Conservation (phyloP, 2,888 invertebrate genomes). For the Drosophila tripunctata region DNA sequence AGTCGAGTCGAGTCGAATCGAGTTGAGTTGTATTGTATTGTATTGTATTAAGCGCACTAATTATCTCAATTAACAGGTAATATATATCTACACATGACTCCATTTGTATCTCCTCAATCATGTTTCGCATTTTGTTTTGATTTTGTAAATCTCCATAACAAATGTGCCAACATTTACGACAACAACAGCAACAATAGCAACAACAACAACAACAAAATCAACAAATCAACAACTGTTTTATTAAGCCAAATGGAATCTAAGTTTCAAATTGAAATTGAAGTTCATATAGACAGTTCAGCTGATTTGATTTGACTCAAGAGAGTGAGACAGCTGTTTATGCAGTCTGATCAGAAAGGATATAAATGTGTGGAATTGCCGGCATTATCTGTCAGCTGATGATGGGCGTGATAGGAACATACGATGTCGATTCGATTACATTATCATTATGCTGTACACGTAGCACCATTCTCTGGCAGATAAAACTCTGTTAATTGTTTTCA, state of each 20-base stretch:
- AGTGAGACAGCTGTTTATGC: slow-evolving; percentile 22
- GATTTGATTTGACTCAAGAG: background rate
- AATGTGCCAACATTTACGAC: slow-evolving; percentile 9
- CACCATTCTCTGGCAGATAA: slow-evolving; percentile 38
- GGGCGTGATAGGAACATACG: slow-evolving; percentile 12
- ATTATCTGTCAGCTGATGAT: slow-evolving; percentile 44
- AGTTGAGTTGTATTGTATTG: slow-evolving; percentile 3
- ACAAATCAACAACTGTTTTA: background rate
- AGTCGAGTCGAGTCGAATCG: background rate
- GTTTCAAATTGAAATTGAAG: slow-evolving; percentile 17
- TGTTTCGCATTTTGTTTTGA: slow-evolving; percentile 32
- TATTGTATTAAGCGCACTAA: slow-evolving; percentile 52
- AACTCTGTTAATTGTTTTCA: slow-evolving; percentile 70
- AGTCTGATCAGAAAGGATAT: slow-evolving; percentile 34
- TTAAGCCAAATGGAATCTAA: background rate
- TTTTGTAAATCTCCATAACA: slow-evolving; percentile 29
- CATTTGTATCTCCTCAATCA: slow-evolving; percentile 36
- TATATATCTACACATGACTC: slow-evolving; percentile 35
- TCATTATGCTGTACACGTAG: slow-evolving; percentile 62
- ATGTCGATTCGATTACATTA: background rate
- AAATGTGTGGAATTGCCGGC: slow-evolving; percentile 34
- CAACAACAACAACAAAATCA: background rate
- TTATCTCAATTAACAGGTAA: slow-evolving; percentile 63
- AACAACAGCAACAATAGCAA: background rate
- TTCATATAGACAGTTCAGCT: slow-evolving; percentile 18